Evolutionary conservation across 2,113 vertebrate species (phyloP).

Genomic region (Morone chrysops): DNA sequence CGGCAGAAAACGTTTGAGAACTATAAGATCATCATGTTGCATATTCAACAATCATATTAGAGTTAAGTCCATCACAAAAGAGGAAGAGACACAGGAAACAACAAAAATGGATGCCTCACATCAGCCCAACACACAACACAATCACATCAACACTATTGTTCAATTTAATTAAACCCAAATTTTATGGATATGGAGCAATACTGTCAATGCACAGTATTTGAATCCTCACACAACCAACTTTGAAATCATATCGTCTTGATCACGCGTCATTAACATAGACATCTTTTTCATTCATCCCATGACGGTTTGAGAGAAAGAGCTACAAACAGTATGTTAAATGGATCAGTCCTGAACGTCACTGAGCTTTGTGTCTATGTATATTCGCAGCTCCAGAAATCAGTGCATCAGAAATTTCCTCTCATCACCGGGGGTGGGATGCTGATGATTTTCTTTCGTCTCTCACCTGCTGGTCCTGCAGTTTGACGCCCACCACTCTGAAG

Average conservation of each 20-base stretch:
- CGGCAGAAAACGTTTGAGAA: too few relatives aligned
- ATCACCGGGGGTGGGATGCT: neutral
- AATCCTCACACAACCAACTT: neutral
- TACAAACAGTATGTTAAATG: too few relatives aligned
- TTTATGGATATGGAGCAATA: neutral
- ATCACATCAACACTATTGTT: neutral
- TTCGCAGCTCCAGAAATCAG: neutral
- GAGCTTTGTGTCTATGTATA: neutral
- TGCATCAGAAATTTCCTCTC: neutral
- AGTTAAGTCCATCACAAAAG: neutral
- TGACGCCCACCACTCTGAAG: conserved; percentile 98
- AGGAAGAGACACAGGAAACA: neutral
- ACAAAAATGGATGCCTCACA: neutral
- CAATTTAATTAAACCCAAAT: neutral
- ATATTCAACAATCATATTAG: neutral
- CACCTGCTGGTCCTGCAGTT: conserved; percentile 99
- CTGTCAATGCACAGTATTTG: neutral
- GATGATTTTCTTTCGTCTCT: conserved; percentile 50
- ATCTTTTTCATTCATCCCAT: neutral
- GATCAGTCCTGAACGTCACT: neutral
- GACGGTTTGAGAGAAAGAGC: neutral
- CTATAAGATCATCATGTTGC: too few relatives aligned
- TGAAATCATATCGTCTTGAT: neutral
- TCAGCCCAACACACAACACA: neutral
- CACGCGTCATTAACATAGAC: neutral